Evolutionary conservation across 2,113 vertebrate species (phyloP), one percentile per base, ranked within the genome.

Genomic region (Lophius piscatorius): DNA sequence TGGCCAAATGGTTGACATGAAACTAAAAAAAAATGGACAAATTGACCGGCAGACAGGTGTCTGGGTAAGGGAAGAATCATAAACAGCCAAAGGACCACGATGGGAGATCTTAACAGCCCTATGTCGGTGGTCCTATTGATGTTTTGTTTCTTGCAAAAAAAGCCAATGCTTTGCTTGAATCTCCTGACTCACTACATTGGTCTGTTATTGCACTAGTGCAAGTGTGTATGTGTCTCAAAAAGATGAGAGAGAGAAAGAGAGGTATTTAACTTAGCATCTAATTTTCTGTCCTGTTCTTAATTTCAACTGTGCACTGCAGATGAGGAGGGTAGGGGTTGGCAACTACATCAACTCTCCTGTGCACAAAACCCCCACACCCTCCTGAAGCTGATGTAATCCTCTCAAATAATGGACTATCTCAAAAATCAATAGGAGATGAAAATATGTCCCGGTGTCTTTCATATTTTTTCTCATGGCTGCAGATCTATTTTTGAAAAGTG

Each of bases 291-390:
- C 68, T 63, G 38, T 67, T 80, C 63, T 75, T 69, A 63, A 71
- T 78, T 81, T 64, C 63, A 51, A 67, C 38, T 39, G 42, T 70
- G 63, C 63, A 73, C 75, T 86, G 77, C 83, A 80, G 73, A 76
- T 78, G 72, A 74, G 56, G 14, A 16, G 45, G 35, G 42, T 42
- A 31, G 35, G n/a, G 8, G 21, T 46, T 9, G 20, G 50, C 4
- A 68, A 71, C 68, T 72, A 78, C 22, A 63, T 61, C 63, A 72
- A 74, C 67, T 66, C 58, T 67, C 60, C 48, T 26, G 26, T 28
- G n/a, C 7, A n/a, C 2, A 10, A 10, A 17, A 14, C 12, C 1
- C 6, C 2, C 20, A 26, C 22, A 4, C 12, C 35, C 21, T 16
- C 9, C 24, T 9, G 12, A 42, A 54, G 29, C 62, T 83, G 80